Evolutionary conservation across 2,113 vertebrate species (phyloP).

Genomic region (Rafetus swinhoei): DNA sequence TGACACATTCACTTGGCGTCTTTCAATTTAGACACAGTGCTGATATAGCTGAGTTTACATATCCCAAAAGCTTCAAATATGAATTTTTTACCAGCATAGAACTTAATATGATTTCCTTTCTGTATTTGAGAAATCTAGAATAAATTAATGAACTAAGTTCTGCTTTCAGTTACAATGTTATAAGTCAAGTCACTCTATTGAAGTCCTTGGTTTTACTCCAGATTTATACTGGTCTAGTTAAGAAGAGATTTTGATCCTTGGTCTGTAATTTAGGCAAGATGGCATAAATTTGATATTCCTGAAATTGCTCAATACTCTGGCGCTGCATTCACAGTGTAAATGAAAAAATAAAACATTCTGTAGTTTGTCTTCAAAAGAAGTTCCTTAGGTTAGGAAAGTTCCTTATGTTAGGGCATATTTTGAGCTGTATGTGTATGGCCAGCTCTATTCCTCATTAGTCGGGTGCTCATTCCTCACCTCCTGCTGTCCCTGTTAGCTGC

Average conservation of each 20-base stretch:
- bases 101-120: neutral
- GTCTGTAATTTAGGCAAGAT: slow-evolving; percentile 39
- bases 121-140: neutral
- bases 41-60: neutral
- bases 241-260: neutral
- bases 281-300: slow-evolving; percentile 38
- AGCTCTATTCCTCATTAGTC: neutral
- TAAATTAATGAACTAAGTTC: neutral
- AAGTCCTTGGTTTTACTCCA: neutral
- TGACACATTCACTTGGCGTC: neutral
- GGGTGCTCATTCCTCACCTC: neutral
- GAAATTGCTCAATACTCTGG: slow-evolving; percentile 36
- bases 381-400: no score
- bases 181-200: neutral
- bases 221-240: neutral
- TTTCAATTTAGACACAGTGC: neutral
- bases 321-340: slow-evolving; percentile 38
- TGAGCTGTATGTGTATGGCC: neutral
- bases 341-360: neutral
- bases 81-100: neutral
- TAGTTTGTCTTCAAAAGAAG: no score
- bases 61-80: neutral
- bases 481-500: accelerated
- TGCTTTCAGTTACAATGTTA: neutral
- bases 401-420: neutral